These are phyloP conservation scores for Phrynocephalus guinanensis DNA, from an alignment of 2,797 vertebrate species.

Conservation along the genomic window DNA sequence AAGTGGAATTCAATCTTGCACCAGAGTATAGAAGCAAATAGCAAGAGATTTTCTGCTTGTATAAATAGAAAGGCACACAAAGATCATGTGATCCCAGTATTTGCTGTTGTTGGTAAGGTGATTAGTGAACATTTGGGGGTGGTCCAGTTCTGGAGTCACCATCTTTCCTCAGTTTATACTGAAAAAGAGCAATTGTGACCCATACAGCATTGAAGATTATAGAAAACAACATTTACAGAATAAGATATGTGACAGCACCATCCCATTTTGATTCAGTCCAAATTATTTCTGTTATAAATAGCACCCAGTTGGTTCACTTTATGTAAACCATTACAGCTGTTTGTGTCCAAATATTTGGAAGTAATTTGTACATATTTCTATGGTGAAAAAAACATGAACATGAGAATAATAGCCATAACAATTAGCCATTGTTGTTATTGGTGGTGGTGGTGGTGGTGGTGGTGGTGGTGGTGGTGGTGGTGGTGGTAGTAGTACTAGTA, in stretches of 20 bases:
- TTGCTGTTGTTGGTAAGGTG: background rate
- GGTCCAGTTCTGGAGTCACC: background rate
- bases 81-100: background rate
- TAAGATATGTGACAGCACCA: background rate
- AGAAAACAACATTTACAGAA: background rate
- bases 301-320: too few species aligned
- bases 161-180: background rate
- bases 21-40: conserved; percentile 6
- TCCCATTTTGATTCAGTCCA: too few species aligned
- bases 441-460: too few species aligned
- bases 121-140: background rate
- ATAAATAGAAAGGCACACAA: conserved; percentile 28
- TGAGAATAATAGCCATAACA: too few species aligned
- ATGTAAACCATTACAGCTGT: too few species aligned
- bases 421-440: too few species aligned
- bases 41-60: background rate
- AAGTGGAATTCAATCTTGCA: conserved; percentile 38
- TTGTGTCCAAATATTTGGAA: too few species aligned
- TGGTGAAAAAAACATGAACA: too few species aligned
- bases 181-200: background rate
- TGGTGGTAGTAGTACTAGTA: too few species aligned
- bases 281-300: too few species aligned
- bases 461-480: too few species aligned
- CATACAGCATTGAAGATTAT: background rate
- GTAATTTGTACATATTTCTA: too few species aligned